Percentiles rank a stretch among this genome's conserved stretches.
Conservation (phyloP, 1,140 invertebrate species). For the Diachasmimorpha longicaudata region DNA sequence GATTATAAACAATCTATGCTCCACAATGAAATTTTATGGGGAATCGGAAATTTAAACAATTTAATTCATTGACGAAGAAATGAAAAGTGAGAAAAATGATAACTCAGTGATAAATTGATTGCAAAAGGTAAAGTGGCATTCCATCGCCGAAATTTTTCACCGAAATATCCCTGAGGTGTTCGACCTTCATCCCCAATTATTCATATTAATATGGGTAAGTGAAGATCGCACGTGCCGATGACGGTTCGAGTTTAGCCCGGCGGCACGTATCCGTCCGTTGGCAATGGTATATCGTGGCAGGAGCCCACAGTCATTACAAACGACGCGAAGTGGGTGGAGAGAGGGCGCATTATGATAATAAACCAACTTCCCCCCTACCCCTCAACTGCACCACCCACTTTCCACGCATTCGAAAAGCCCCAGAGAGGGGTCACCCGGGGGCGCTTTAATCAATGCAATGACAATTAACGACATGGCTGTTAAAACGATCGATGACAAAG, state of each 20-base stretch:
- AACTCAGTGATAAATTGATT: too few relatives aligned
- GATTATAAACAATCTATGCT: too few relatives aligned
- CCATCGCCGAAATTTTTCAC: too few relatives aligned
- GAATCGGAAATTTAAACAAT: too few relatives aligned
- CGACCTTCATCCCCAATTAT: too few relatives aligned
- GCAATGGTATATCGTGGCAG: background rate
- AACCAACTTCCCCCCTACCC: background rate
- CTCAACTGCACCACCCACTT: background rate
- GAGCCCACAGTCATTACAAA: background rate
- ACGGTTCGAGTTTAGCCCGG: background rate
- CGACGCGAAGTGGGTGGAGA: background rate
- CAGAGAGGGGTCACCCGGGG: background rate
- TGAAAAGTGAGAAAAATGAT: too few relatives aligned
- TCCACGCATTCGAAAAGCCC: background rate
- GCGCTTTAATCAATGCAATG: conserved; percentile 2
- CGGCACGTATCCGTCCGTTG: background rate
- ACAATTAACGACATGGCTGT: conserved; percentile 10
- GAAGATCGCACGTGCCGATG: conserved; percentile 16
- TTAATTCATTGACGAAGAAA: too few relatives aligned
- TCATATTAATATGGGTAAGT: background rate
- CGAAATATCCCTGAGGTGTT: too few relatives aligned
- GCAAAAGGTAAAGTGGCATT: too few relatives aligned
- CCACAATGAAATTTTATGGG: too few relatives aligned
- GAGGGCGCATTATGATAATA: conserved; percentile 15
- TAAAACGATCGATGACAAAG: conserved; percentile 6